phyloP scores from a whole-genome alignment of 2,888 invertebrate species.

The Philhelius pedissequus region DNA sequence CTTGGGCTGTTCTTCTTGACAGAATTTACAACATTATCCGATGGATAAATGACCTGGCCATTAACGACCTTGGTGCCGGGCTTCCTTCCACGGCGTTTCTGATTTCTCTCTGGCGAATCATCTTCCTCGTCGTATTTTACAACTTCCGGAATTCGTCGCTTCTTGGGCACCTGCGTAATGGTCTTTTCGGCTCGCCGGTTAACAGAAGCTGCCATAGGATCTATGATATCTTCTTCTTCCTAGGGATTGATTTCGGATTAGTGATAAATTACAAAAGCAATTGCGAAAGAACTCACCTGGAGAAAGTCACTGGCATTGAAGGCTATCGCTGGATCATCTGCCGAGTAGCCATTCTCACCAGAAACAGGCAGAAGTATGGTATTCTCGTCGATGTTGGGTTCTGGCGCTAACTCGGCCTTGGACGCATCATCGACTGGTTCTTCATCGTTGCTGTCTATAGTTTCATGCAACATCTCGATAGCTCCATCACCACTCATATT shows the following conservation, averaged over 20 bases:
- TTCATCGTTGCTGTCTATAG: conserved; percentile 52
- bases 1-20: not conserved
- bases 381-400: conserved; percentile 54
- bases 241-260: not conserved
- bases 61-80: conserved; percentile 56
- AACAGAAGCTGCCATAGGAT: conserved; percentile 44
- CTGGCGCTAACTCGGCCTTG: conserved; percentile 49
- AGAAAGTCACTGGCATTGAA: conserved; percentile 55
- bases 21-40: conserved; percentile 1
- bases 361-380: conserved; percentile 53
- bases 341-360: conserved; percentile 52
- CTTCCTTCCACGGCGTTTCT: conserved; percentile 53
- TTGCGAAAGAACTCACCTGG: conserved; percentile 29
- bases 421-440: not conserved
- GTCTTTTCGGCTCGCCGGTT: not conserved
- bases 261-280: not conserved
- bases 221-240: conserved; percentile 58
- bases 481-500: conserved; percentile 23
- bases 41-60: conserved; percentile 44
- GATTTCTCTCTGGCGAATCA: conserved; percentile 4
- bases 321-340: conserved; percentile 45
- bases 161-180: conserved; percentile 68
- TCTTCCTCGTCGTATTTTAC: conserved; percentile 42
- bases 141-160: conserved; percentile 54
- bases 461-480: conserved; percentile 59